A percentile compares a stretch with the other conserved stretches of the same genome.
phyloP scores from a whole-genome alignment of 2,113 vertebrate genomes.

The Actenoides hombroni region DNA sequence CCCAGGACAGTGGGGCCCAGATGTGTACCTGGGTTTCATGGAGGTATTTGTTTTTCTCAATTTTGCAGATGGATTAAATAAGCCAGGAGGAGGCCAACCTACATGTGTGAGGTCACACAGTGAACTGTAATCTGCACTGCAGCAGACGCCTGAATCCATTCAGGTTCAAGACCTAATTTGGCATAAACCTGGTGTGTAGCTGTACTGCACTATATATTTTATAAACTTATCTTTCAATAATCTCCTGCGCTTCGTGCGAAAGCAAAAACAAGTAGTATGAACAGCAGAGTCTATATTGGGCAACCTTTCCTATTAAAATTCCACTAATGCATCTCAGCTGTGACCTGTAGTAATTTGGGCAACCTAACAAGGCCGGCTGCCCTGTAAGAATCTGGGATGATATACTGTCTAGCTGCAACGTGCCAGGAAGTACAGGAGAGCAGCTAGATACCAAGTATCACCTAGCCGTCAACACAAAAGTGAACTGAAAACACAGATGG shows the following conservation, averaged over 20 bases:
- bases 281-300: neutral
- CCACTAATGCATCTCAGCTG: neutral
- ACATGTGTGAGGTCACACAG: slow-evolving; percentile 18
- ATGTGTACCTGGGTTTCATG: neutral
- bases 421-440: neutral
- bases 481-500: neutral
- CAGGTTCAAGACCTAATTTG: slow-evolving; percentile 34
- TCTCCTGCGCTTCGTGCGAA: neutral
- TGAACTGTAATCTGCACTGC: slow-evolving; percentile 26
- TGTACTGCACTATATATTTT: neutral
- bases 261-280: neutral
- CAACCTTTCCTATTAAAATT: slow-evolving; percentile 14
- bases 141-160: neutral
- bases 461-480: neutral
- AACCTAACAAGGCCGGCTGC: neutral
- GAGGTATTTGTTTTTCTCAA: neutral
- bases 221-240: slow-evolving; percentile 26
- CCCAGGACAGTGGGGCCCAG: neutral
- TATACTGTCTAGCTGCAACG: neutral
- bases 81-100: neutral
- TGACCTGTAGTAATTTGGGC: slow-evolving; percentile 14
- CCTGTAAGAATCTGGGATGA: neutral
- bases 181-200: neutral
- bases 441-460: neutral
- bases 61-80: slow-evolving; percentile 32